Base-by-base conservation (phyloP, 2,797 vertebrate genomes). In the Morus bassanus region DNA sequence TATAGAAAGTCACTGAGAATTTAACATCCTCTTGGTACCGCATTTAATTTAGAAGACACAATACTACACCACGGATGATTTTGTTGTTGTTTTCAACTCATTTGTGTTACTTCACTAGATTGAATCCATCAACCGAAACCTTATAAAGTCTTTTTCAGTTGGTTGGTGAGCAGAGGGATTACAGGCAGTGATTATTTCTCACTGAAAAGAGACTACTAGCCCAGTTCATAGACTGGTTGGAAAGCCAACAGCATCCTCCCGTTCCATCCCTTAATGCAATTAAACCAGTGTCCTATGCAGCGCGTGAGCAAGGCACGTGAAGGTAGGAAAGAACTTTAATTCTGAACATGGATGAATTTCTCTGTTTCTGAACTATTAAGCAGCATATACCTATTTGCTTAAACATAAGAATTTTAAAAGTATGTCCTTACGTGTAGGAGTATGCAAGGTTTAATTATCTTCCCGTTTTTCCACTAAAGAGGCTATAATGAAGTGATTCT, bases 41-140 rank as follows among this genome's bases (percentile, higher is more conserved):
- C 11, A 2, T 8, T 57, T 27, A 2, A 39, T 7, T 53, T 8
- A 5, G 10, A 18, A 50, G 16, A n/a, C 19, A 15, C 37, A 74
- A 28, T 4, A 45, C 12, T 7, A 4, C 2, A 11, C 51, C 0
- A 2, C 0, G 4, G 16, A 8, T 7, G 19, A 17, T 33, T n/a
- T 13, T 33, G 13, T 14, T 16, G 11, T 37, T n/a, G 16, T 53
- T 90, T n/a, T 39, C 41, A 24, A 35, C 60, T 84, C 39, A 3
- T 35, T 50, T 1, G 0, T 19, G 39, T 25, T 25, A 41, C 54
- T 83, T 33, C 1, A 24, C 33, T 6, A 2, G 28, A 7, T 4
- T 22, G 60, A 73, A 69, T 23, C 83, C 56, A 28, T 31, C 70
- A 12, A 7, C 4, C 37, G 6, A 16, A 50, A 46, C 17, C 57